Evolutionary conservation across 2,113 vertebrate species (phyloP).

Genomic region (Cavia porcellus): DNA sequence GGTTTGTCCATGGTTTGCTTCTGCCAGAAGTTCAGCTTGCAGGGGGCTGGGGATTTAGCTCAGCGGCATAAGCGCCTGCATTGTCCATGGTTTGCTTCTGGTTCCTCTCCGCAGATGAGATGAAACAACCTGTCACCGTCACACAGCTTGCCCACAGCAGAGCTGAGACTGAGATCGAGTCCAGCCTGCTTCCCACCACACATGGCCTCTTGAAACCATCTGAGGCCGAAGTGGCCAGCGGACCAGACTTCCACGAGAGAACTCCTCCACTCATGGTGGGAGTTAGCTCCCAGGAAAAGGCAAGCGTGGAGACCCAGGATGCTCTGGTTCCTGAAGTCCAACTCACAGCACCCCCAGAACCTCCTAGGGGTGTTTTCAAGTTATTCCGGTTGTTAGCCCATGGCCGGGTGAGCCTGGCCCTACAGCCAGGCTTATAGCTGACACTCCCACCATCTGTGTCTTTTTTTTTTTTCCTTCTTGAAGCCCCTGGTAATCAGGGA

Average conservation of each 20-base stretch:
- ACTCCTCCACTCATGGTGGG: accelerated
- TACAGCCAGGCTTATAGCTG: background rate
- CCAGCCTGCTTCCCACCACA: background rate
- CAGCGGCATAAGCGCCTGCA: too few relatives aligned
- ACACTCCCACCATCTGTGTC: background rate
- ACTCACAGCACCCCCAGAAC: background rate
- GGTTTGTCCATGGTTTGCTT: slow-evolving; percentile 34
- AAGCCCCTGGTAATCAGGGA: background rate
- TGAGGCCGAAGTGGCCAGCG: background rate
- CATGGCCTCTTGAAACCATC: background rate
- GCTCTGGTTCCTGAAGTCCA: background rate
- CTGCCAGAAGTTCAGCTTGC: too few relatives aligned
- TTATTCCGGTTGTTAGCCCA: background rate
- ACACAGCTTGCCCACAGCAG: background rate
- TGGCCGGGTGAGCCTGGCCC: background rate
- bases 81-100: slow-evolving; percentile 18
- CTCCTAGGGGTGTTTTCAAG: background rate
- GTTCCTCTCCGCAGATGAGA: background rate
- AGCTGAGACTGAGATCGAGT: background rate
- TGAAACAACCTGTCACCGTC: background rate
- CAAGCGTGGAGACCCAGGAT: background rate
- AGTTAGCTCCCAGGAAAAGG: background rate
- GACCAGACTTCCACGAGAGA: background rate
- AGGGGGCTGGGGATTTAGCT: too few relatives aligned
- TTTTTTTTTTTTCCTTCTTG: background rate